phyloP scores from a whole-genome alignment of 2,888 invertebrate species.

The Hartigia nigra region DNA sequence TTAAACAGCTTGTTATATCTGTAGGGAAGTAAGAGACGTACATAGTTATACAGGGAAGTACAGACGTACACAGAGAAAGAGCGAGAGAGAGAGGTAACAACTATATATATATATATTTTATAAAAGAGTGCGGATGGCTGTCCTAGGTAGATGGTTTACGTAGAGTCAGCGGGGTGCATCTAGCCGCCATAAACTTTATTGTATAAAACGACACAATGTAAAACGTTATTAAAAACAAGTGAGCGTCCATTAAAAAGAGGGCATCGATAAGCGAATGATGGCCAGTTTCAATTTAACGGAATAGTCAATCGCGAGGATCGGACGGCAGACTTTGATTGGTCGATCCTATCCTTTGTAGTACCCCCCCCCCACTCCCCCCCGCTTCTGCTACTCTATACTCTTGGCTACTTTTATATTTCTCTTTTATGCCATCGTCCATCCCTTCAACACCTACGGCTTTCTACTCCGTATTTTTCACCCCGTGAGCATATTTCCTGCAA shows the following conservation, averaged over 20 bases:
- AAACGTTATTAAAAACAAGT: constrained; percentile 31
- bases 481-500: neutral
- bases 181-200: neutral
- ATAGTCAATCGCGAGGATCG: neutral
- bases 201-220: constrained; percentile 22
- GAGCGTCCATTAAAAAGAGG: constrained; percentile 30
- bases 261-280: constrained; percentile 23
- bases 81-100: neutral
- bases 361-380: too few relatives aligned
- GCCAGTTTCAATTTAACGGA: constrained; percentile 21
- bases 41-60: too few relatives aligned
- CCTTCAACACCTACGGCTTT: neutral
- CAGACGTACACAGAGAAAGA: neutral
- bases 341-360: neutral
- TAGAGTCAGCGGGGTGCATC: neutral
- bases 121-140: neutral
- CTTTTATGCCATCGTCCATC: neutral
- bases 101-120: neutral
- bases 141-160: neutral
- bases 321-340: neutral
- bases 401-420: neutral
- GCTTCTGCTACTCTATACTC: neutral
- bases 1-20: constrained; percentile 35
- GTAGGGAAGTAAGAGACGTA: neutral
- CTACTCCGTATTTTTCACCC: neutral